These are phyloP conservation scores for Leuctra nigra DNA, from an alignment of 2,888 invertebrate genomes.

Conservation along the genomic window DNA sequence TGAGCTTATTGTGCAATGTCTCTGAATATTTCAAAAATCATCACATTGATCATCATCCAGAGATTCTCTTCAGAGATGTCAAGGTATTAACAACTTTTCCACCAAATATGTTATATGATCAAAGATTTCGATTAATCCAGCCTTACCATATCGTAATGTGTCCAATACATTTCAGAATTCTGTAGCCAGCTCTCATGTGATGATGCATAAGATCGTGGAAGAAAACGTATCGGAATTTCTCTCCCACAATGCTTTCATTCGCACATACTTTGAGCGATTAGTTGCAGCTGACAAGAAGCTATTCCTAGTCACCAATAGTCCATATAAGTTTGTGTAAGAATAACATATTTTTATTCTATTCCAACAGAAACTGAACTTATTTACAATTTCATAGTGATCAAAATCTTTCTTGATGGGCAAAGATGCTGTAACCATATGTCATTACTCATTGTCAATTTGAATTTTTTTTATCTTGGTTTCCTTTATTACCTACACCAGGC, in stretches of 20 bases:
- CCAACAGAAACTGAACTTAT: no score
- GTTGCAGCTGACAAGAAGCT: conserved; percentile 72
- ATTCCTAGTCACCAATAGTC: conserved; percentile 95
- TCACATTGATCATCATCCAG: conserved; percentile 89
- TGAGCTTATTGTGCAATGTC: conserved; percentile 87
- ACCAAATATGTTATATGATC: neutral
- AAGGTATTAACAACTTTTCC: no score
- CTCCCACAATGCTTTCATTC: conserved; percentile 64
- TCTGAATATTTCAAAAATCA: conserved; percentile 87
- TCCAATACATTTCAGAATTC: conserved; percentile 56
- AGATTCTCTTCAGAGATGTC: conserved; percentile 91
- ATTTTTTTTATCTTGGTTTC: no score
- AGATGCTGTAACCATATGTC: no score
- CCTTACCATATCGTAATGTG: neutral
- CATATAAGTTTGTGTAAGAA: conserved; percentile 89
- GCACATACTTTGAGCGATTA: conserved; percentile 68
- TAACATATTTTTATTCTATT: no score
- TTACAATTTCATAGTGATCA: no score
- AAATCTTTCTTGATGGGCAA: no score
- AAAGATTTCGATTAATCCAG: neutral
- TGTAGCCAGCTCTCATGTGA: conserved; percentile 78
- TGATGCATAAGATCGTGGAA: conserved; percentile 85
- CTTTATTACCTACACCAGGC: no score
- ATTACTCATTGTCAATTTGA: no score
- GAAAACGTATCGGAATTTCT: conserved; percentile 74